A percentile compares a stretch with the other conserved stretches of the same genome.
phyloP scores from a whole-genome alignment of 2,113 vertebrate genomes.

The Heterocephalus glaber region DNA sequence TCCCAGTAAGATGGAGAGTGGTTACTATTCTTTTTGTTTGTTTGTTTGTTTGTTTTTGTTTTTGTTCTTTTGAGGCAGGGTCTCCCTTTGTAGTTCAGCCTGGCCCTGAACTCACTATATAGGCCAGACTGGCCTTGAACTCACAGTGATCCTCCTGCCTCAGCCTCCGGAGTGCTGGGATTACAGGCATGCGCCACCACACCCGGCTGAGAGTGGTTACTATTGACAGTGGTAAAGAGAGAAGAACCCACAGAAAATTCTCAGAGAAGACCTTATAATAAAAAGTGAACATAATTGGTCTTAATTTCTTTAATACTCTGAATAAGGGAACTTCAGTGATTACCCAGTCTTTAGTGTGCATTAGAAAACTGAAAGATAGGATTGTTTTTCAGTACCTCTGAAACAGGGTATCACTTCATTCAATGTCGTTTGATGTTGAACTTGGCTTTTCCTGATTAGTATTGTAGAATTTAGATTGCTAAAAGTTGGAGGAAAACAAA shows the following conservation, averaged over 20 bases:
- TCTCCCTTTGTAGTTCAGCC: no score
- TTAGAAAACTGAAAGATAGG: conserved; percentile 2
- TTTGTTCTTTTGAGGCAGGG: no score
- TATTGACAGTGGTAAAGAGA: conserved; percentile 11
- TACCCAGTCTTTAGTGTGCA: not conserved
- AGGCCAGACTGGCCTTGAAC: no score
- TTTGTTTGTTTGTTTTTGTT: no score
- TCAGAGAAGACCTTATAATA: not conserved
- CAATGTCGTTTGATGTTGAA: not conserved
- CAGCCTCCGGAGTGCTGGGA: no score
- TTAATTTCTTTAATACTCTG: conserved; percentile 37
- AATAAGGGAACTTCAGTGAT: not conserved
- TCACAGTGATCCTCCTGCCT: no score
- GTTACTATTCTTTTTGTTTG: no score
- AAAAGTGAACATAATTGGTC: not conserved
- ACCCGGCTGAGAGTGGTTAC: conserved; percentile 29
- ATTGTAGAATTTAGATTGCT: conserved; percentile 31
- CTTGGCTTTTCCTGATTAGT: conserved; percentile 19
- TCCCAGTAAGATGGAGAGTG: not conserved
- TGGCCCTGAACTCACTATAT: no score
- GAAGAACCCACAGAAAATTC: conserved; percentile 16
- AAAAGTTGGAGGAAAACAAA: conserved; percentile 39
- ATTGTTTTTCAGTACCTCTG: not conserved
- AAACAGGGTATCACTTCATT: conserved; percentile 38
- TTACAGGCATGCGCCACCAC: no score